These are phyloP conservation scores for Melanotaenia duboulayi DNA, from an alignment of 2,113 vertebrate species.

Conservation along the genomic window DNA sequence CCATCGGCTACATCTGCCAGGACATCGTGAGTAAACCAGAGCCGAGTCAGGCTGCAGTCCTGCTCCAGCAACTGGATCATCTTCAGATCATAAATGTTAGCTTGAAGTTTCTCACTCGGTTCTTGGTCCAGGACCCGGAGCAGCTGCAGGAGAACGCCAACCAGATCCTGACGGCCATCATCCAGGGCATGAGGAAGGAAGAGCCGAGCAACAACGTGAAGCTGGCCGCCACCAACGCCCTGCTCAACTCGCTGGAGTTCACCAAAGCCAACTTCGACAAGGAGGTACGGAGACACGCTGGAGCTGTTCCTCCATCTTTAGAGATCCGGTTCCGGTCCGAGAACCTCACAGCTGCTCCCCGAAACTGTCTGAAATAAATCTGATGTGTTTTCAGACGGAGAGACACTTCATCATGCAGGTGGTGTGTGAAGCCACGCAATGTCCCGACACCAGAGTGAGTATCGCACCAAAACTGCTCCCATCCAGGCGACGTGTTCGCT, in stretches of 20 bases:
- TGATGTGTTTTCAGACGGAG: slow-evolving; percentile 86
- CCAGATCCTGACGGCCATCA: slow-evolving; percentile 98
- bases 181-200: slow-evolving; percentile 99
- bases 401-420: slow-evolving; percentile 99
- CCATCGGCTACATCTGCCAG: slow-evolving; percentile 99
- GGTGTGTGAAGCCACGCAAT: slow-evolving; percentile 98
- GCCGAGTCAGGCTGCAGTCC: no score
- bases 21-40: slow-evolving; percentile 90
- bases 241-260: slow-evolving; percentile 99
- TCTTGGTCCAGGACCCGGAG: slow-evolving; percentile 90
- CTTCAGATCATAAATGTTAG: no score
- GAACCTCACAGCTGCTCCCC: no score
- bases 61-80: no score
- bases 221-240: slow-evolving; percentile 95
- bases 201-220: slow-evolving; percentile 99
- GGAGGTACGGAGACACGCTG: slow-evolving; percentile 83
- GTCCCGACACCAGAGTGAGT: slow-evolving; percentile 96
- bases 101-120: no score
- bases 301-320: no score
- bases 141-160: slow-evolving; percentile 98
- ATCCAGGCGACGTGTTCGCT: not conserved
- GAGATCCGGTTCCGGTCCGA: no score
- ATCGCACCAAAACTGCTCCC: no score
- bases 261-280: slow-evolving; percentile 99
- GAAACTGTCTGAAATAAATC: not conserved